Percentiles rank a stretch among this genome's conserved stretches.
Evolutionary conservation across 2,797 vertebrate genomes (phyloP).

Genomic region (Pterois miles): DNA sequence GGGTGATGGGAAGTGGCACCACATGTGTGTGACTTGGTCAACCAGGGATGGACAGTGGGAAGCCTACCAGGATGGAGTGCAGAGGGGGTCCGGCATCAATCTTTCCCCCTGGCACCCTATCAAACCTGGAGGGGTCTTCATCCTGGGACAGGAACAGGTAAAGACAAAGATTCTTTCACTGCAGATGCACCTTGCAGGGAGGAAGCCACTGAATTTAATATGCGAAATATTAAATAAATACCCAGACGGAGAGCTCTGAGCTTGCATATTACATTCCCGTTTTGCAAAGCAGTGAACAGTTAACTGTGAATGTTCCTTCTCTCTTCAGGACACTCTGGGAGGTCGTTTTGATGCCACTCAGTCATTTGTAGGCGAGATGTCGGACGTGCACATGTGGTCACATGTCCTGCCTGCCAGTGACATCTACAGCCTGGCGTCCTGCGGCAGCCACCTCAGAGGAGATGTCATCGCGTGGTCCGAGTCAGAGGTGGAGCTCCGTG

Average conservation of each 20-base stretch:
- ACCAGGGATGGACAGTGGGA: constrained; percentile 88
- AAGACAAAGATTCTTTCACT: neutral
- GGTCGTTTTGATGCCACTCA: constrained; percentile 89
- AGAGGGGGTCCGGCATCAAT: constrained; percentile 78
- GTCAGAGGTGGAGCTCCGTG: constrained; percentile 84
- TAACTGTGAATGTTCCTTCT: neutral
- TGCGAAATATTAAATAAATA: neutral
- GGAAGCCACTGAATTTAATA: neutral
- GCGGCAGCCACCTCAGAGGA: constrained; percentile 80
- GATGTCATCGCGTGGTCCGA: constrained; percentile 86
- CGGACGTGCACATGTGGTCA: constrained; percentile 89
- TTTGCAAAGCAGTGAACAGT: neutral
- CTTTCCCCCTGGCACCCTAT: constrained; percentile 86
- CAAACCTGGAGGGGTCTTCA: constrained; percentile 87
- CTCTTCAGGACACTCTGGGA: constrained; percentile 85
- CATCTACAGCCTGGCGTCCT: constrained; percentile 84
- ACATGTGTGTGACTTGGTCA: constrained; percentile 89
- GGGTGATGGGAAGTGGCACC: constrained; percentile 88
- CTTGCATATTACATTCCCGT: neutral
- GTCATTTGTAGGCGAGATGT: constrained; percentile 88
- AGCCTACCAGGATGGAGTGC: constrained; percentile 83
- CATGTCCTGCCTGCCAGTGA: constrained; percentile 81
- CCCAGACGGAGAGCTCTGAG: neutral
- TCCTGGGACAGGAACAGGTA: constrained; percentile 91
- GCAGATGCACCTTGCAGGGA: neutral